Conservation (phyloP, 2,888 invertebrate genomes). For the Malachius bipustulatus region DNA sequence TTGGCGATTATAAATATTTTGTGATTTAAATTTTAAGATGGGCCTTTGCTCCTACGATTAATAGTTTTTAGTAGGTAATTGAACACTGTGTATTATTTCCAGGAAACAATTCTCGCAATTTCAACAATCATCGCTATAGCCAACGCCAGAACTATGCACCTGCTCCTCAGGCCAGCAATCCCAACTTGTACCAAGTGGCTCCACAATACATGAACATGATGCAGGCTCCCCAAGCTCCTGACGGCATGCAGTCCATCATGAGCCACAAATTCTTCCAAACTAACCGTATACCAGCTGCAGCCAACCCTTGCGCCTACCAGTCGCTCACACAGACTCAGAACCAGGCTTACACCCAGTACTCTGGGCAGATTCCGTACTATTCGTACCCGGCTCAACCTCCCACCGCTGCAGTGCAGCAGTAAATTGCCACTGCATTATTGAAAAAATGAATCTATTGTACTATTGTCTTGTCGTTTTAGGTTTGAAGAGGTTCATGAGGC, state of each 20-base stretch:
- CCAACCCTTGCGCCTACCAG: slow-evolving; percentile 48
- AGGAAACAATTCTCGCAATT: slow-evolving; percentile 37
- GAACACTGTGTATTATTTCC: slow-evolving; percentile 20
- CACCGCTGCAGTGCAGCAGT: slow-evolving; percentile 59
- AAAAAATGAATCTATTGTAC: no score
- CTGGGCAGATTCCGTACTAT: slow-evolving; percentile 52
- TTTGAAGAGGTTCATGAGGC: no score
- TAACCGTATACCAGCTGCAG: slow-evolving; percentile 42
- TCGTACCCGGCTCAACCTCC: slow-evolving; percentile 52
- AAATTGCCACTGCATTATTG: no score
- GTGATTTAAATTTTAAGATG: no score
- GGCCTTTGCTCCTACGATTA: no score
- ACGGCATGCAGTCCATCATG: slow-evolving; percentile 44
- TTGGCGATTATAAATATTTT: no score
- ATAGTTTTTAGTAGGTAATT: no score
- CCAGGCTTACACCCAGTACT: slow-evolving; percentile 53
- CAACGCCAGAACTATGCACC: slow-evolving; percentile 29
- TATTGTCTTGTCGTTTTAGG: no score
- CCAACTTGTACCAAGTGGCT: slow-evolving; percentile 29
- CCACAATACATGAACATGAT: slow-evolving; percentile 41
- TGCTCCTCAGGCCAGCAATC: slow-evolving; percentile 27
- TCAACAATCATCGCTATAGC: slow-evolving; percentile 27
- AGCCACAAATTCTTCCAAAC: slow-evolving; percentile 67
- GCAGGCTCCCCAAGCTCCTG: slow-evolving; percentile 34
- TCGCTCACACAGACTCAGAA: slow-evolving; percentile 41